Evolutionary conservation across 2,797 vertebrate genomes (phyloP).

Genomic region (Chiloscyllium punctatum): DNA sequence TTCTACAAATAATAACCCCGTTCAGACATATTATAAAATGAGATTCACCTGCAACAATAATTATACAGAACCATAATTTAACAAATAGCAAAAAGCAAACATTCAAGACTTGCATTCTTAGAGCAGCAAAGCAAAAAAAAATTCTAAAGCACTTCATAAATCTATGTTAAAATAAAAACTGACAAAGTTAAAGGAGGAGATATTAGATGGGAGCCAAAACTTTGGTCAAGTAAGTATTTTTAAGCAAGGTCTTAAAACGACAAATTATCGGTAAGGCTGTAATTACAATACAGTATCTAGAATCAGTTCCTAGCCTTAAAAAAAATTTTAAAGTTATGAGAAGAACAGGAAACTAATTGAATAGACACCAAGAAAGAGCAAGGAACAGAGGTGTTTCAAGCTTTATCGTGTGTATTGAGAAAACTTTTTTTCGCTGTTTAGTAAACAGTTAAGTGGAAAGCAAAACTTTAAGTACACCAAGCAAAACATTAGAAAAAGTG

Average conservation of each 20-base stretch:
- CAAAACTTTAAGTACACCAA: neutral
- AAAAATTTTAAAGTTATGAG: neutral
- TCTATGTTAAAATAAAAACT: neutral
- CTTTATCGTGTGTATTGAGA: neutral
- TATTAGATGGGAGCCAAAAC: neutral
- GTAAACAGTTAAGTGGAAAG: neutral
- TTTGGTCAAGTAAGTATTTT: neutral
- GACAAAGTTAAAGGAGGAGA: neutral
- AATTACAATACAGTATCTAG: neutral
- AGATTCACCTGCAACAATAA: neutral
- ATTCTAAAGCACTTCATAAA: neutral
- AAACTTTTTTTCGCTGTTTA: neutral
- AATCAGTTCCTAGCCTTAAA: neutral
- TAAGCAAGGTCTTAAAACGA: neutral
- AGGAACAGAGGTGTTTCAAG: neutral
- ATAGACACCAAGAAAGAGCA: neutral
- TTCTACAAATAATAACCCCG: no score
- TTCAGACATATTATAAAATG: neutral
- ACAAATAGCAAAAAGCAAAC: neutral
- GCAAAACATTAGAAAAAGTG: neutral
- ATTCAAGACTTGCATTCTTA: neutral
- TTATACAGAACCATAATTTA: neutral
- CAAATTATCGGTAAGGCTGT: neutral
- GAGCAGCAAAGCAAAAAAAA: neutral
- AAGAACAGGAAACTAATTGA: neutral